Evolutionary conservation across 2,888 invertebrate species (phyloP), one percentile per base, ranked within the genome.

Genomic region (Sesia bembeciformis): DNA sequence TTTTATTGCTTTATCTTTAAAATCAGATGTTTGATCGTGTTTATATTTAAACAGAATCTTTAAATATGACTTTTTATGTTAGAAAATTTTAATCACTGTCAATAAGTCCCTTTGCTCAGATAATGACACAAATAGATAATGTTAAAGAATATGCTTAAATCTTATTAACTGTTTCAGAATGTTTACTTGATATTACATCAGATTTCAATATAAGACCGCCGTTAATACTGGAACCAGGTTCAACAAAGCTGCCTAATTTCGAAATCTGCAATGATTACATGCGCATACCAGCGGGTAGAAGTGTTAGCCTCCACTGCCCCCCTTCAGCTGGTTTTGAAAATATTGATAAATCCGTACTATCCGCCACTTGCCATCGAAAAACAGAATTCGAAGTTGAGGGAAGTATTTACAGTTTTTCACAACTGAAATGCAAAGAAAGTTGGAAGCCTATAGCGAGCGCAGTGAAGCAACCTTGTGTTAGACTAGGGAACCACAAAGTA

Each of bases 391-490:
- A 55, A 23, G 59, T 76, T 0, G 40, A 61, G 4, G 66, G 64
- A 0, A 57, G 53, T 3, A 23, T 4, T 0, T 67, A 66, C 4
- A 58, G 68, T 38, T 78, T 65, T 52, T 57, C 62, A 5, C 68
- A 79, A 6, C 59, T 83, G 4, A 59, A 63, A 56, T 84, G 82
- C 57, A 61, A 56, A 3, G 59, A 65, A 7, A 62, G 68, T 60
- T 46, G 65, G 0, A 56, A 58, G 40, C 68, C 72, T 4, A 40
- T 55, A 5, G 49, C 64, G 4, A 55, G 50, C 42, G 49, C 52
- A 50, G 71, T 65, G 5, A 60, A 63, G 3, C 49, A 3, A 0
- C 0, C 5, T 5, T 81, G 82, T 52, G 41, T 54, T 3, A 52
- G 54, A 8, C 3, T 5, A n/a, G 8, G 4, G 8, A 46, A 46